Base-by-base conservation (phyloP, 2,797 vertebrate species). In the Phoxinus dragarum region DNA sequence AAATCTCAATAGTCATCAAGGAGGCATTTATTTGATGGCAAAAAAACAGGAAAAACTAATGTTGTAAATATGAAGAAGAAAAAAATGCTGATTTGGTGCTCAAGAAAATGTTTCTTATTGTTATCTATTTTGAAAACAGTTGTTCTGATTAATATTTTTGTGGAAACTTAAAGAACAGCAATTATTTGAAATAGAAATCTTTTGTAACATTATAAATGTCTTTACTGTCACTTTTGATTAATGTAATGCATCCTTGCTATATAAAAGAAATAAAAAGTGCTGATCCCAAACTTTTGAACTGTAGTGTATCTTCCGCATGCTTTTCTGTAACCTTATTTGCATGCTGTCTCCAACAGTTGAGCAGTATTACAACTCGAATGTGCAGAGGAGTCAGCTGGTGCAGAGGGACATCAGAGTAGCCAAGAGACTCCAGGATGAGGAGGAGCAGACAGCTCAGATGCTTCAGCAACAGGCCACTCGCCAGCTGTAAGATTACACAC, bases 311-410 rank as follows among this genome's bases (percentile, higher is more conserved):
- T 56, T 38, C 36, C 21, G 27, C 17, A 9, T 31, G 17, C 7
- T 84, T 27, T 52, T 61, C 12, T 27, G 52, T 61, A 59, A 72
- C 6, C 4, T 52, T 34, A 66, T 34, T 66, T 23, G 19, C 23
- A 68, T 74, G 27, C 44, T 52, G 23, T 47, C 54, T 83, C 47
- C 80, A 8, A 2, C 82, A 96, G 95, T 95, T 42, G 95, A 96
- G 73, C 93, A 96, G 76, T 93, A 94, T 87, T 97, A 97, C 56
- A 95, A 87, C 86, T 96, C 93, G 52, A 95, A 96, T 38, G 86
- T 96, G 66, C 94, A 94, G 91, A 96, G 95, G 90, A 96, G 89
- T 89, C 94, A 91, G 86, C 89, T 96, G 11, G 95, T 96, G 74
- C 96, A 96, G 91, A 95, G 92, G 67, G 95, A 96, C 86, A 93